Conservation (phyloP, 2,113 vertebrate species). For the zebrafish (Danio rerio) region DNA sequence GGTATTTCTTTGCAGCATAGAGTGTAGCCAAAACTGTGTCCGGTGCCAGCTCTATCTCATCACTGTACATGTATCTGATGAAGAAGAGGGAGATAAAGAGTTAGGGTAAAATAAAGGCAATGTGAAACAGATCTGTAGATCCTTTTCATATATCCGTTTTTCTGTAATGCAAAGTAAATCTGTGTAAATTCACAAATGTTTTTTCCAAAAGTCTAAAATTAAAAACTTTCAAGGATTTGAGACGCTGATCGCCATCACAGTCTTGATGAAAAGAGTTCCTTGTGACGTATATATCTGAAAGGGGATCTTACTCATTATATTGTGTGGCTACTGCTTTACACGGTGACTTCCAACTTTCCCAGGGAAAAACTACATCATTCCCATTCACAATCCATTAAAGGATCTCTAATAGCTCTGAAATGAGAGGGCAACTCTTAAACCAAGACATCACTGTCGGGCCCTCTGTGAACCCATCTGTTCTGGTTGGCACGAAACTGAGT, state of each 20-base stretch:
- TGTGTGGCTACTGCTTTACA: constrained; percentile 28
- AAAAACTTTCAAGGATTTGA: too few species aligned
- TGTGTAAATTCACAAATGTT: too few species aligned
- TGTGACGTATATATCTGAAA: too few species aligned
- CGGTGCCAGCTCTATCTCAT: constrained; percentile 94
- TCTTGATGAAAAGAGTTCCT: too few species aligned
- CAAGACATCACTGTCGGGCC: constrained; percentile 3
- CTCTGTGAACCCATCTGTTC: constrained; percentile 60
- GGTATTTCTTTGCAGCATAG: constrained; percentile 98
- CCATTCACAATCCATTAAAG: constrained; percentile 25
- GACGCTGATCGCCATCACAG: too few species aligned
- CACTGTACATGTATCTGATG: constrained; percentile 94
- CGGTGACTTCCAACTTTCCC: constrained; percentile 12
- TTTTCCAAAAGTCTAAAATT: too few species aligned
- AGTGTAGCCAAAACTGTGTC: constrained; percentile 96
- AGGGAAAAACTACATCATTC: constrained; percentile 35
- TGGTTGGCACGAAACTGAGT: constrained; percentile 53
- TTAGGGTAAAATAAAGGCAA: neutral
- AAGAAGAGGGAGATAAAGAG: neutral
- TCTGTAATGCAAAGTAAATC: too few species aligned
- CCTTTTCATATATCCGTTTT: too few species aligned
- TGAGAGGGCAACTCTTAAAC: constrained; percentile 22
- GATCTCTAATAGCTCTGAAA: constrained; percentile 22
- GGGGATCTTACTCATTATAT: neutral
- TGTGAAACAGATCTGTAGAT: too few species aligned